Percentiles rank a stretch among this genome's conserved stretches.
Conservation (phyloP, 2,797 vertebrate species). For the Cheirogaleus major region DNA sequence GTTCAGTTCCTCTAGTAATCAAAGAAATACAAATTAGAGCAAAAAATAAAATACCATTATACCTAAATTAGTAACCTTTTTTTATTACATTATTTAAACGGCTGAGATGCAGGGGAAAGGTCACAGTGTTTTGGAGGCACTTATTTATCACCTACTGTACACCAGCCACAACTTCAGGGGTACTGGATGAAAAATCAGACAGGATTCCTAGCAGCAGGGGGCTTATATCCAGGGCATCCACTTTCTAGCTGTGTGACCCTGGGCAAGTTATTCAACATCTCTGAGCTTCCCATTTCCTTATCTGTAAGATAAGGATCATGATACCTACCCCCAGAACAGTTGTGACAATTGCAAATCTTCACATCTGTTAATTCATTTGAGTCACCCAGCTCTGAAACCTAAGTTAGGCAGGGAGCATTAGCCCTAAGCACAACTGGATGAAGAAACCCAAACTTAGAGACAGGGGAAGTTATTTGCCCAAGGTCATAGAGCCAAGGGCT, state of each 20-base stretch:
- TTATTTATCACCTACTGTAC: background rate
- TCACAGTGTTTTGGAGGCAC: background rate
- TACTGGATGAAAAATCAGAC: background rate
- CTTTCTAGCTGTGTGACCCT: background rate
- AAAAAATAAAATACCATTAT: background rate
- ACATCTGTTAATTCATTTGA: background rate
- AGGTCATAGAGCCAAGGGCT: background rate
- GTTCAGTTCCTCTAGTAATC: background rate
- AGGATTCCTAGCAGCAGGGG: background rate
- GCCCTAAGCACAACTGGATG: too few relatives aligned
- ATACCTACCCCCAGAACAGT: background rate
- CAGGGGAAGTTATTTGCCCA: background rate
- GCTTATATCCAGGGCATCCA: background rate
- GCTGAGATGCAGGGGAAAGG: background rate
- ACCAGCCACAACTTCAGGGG: background rate
- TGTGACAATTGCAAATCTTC: background rate
- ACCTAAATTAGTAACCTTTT: background rate
- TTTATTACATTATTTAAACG: background rate
- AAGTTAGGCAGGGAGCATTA: background rate
- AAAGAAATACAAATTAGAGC: conserved; percentile 46
- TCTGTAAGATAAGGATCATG: background rate
- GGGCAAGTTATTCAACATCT: background rate
- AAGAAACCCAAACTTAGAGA: background rate
- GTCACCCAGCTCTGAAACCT: background rate
- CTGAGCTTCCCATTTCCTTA: background rate